Conservation (phyloP, 1,140 invertebrate genomes). For the Mercenaria mercenaria region DNA sequence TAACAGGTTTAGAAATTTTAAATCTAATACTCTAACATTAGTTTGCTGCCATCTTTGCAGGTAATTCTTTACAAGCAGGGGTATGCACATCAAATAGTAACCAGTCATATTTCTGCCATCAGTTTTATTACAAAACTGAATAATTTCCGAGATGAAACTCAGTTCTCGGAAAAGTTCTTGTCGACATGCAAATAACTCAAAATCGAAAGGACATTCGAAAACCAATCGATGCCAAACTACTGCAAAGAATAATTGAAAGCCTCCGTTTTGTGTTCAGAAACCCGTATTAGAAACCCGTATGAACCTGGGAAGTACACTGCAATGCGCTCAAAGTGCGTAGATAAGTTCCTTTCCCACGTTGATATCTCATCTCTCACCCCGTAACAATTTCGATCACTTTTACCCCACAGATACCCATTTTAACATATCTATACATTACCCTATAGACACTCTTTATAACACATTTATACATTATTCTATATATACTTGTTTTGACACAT, state of each 20-base stretch:
- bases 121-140: too few species aligned
- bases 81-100: background rate
- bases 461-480: too few species aligned
- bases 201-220: background rate
- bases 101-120: too few species aligned
- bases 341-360: too few species aligned
- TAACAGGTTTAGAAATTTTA: background rate
- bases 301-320: background rate
- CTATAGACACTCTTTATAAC: too few species aligned
- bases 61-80: background rate
- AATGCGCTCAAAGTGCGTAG: too few species aligned
- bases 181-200: background rate
- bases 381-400: too few species aligned
- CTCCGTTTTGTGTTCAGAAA: background rate
- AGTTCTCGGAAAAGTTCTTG: background rate
- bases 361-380: too few species aligned
- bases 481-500: too few species aligned
- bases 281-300: background rate
- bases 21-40: background rate
- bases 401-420: too few species aligned
- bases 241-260: background rate
- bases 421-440: too few species aligned
- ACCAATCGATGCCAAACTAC: background rate
- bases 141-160: too few species aligned
- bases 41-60: background rate